Evolutionary conservation across 2,888 invertebrate species (phyloP).

Genomic region (Troglohyphantes excavatus): DNA sequence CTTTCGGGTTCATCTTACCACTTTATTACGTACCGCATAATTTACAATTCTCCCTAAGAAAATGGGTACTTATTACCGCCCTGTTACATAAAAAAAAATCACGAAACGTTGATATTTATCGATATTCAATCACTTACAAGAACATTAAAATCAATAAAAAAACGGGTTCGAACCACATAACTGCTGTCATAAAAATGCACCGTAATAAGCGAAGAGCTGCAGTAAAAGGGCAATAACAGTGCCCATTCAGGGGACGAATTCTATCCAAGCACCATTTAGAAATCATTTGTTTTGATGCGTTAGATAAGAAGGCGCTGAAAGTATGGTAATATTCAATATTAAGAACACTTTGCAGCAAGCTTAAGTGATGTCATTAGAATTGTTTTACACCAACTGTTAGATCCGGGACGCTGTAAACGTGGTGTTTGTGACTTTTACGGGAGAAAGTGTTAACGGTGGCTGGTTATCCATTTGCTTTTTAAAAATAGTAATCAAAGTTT

Average conservation of each 20-base stretch:
- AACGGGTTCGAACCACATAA: not conserved
- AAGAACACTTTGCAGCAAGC: not conserved
- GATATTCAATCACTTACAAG: not conserved
- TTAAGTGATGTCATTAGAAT: not conserved
- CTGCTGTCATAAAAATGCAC: not conserved
- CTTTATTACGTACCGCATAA: not conserved
- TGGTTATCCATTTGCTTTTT: too few species aligned
- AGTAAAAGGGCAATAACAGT: not conserved
- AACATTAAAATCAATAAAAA: not conserved
- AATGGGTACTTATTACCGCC: not conserved
- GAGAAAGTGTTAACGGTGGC: too few species aligned
- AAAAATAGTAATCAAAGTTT: too few species aligned
- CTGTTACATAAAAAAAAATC: not conserved
- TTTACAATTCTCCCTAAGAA: not conserved
- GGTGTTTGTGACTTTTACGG: not conserved
- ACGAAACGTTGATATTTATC: not conserved
- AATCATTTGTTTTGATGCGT: constrained; percentile 4
- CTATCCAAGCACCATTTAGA: not conserved
- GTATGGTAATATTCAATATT: not conserved
- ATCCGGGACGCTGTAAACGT: not conserved
- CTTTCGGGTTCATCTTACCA: not conserved
- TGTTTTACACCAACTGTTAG: not conserved
- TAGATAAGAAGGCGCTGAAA: not conserved
- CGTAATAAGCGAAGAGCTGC: not conserved
- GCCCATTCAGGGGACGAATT: not conserved